Evolutionary conservation across 1,140 invertebrate species (phyloP).

Genomic region (Homarus americanus): DNA sequence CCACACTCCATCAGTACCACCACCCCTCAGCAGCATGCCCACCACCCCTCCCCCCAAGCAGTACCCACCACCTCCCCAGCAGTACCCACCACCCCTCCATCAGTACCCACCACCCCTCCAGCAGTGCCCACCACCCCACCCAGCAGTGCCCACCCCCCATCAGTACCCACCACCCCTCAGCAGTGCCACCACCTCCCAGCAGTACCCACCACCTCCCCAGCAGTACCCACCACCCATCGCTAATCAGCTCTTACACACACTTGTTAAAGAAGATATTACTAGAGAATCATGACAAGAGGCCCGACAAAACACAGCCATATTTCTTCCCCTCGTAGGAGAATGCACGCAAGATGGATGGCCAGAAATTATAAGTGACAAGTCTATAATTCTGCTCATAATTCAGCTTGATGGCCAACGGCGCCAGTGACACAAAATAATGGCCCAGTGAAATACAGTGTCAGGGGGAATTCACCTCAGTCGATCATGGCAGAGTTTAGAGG

Average conservation of each 20-base stretch:
- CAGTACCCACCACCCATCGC: background rate
- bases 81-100: background rate
- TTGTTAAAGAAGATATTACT: slow-evolving; percentile 18
- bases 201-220: background rate
- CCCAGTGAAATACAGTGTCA: slow-evolving; percentile 28
- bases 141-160: no score
- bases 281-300: slow-evolving; percentile 2
- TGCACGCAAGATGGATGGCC: slow-evolving; percentile 39
- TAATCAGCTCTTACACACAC: background rate
- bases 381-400: slow-evolving; percentile 35
- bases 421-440: slow-evolving; percentile 28
- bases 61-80: background rate
- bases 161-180: background rate
- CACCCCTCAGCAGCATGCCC: background rate
- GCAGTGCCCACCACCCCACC: background rate
- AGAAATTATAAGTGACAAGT: slow-evolving; percentile 40
- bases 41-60: background rate
- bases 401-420: slow-evolving; percentile 16
- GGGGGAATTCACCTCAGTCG: background rate
- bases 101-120: background rate
- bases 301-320: slow-evolving; percentile 36
- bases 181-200: no score
- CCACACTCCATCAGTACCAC: background rate
- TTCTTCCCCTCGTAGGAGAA: slow-evolving; percentile 7
- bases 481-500: background rate